Conservation (phyloP, 2,113 vertebrate species). For the Cheirogaleus medius region DNA sequence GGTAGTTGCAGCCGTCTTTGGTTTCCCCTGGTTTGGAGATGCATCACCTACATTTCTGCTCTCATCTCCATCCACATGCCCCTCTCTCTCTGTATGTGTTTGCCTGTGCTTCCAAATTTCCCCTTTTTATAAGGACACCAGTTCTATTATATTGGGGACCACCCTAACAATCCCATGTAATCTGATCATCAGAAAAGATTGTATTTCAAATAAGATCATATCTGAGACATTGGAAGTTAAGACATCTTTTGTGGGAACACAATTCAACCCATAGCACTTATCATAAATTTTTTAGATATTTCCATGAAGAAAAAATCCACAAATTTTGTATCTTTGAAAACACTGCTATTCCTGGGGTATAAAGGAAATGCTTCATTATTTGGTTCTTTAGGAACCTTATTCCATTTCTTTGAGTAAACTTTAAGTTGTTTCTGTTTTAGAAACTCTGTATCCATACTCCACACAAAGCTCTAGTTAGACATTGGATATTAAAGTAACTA, state of each 20-base stretch:
- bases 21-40: too few species aligned
- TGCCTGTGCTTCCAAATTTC: neutral
- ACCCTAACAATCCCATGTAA: neutral
- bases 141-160: too few species aligned
- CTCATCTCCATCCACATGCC: neutral
- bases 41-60: neutral
- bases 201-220: neutral
- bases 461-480: neutral
- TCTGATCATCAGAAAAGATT: neutral
- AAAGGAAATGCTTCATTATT: neutral
- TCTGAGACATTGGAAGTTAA: neutral
- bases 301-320: neutral
- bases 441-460: neutral
- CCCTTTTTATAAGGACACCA: neutral
- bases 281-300: neutral
- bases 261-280: neutral
- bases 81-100: neutral
- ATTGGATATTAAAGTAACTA: neutral
- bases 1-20: fast-evolving
- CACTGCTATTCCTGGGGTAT: neutral
- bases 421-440: neutral
- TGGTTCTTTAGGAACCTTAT: neutral
- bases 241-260: neutral
- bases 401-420: neutral
- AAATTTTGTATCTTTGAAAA: neutral